Evolutionary conservation across 2,113 vertebrate genomes (phyloP), one percentile per base, ranked within the genome.

Genomic region (Amphiprion ocellaris): DNA sequence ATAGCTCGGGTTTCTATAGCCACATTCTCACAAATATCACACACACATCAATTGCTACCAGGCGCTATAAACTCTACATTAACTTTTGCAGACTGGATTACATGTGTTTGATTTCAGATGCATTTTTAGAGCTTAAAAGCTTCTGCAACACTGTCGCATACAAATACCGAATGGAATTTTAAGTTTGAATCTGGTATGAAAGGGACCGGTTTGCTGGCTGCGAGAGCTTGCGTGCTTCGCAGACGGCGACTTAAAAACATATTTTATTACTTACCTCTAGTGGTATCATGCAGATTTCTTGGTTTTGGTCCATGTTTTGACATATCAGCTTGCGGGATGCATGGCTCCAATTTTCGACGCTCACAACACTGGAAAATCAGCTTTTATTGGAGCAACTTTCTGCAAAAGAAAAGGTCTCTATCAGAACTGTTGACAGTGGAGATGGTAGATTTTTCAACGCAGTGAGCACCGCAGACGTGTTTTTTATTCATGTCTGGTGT

Each of bases 11-110:
- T 62, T 62, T 64, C 24, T 52, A 1, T 11, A 15, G 17, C 41
- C 1, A 1, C 64, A 56, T 64, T 84, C 80, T 44, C 74, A 82
- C 60, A 74, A 65, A 65, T 86, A 76, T 76, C 37, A 30, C 24
- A 23, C 16, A 17, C 12, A 30, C 50, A 30, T 17, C 23, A 49
- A 73, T 19, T 14, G 23, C 50, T 16, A 68, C 62, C 63, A 63
- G 54, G 69, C 12, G 56, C 72, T 53, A 14, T 15, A 52, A 55
- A 71, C 53, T 41, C 47, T 10, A 14, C 62, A 14, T 19, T 53
- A 9, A 70, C 23, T 68, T 46, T 58, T 37, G 44, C 66, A 59
- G 33, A 54, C 33, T 62, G 33, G 3, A 12, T 47, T 39, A 15
- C 61, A 30, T 24, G 2, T 47, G 39, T 82, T 81, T 59, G 37